Evolutionary conservation across 2,888 invertebrate genomes (phyloP).

Genomic region (Melanostoma mellinum): DNA sequence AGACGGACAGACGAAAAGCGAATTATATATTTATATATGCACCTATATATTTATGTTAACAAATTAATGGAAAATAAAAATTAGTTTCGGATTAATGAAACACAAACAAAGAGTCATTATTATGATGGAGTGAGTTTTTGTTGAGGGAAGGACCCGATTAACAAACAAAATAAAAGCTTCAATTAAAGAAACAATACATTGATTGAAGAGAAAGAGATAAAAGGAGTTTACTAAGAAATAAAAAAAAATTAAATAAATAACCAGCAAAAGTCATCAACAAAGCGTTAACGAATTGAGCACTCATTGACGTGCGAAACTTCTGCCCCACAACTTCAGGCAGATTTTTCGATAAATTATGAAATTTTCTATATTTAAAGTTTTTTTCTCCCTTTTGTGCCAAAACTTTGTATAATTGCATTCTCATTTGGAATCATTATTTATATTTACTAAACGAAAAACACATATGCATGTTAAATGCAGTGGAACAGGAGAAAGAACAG

Average conservation of each 20-base stretch:
- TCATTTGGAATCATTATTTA: constrained; percentile 1
- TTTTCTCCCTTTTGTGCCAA: constrained; percentile 1
- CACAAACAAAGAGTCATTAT: constrained; percentile 34
- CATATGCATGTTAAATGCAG: constrained; percentile 32
- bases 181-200: constrained; percentile 57
- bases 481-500: not conserved
- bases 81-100: constrained; percentile 46
- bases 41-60: constrained; percentile 61
- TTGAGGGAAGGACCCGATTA: constrained; percentile 24
- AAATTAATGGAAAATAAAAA: constrained; percentile 28
- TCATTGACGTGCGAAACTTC: constrained; percentile 21
- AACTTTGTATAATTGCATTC: constrained; percentile 18
- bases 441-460: constrained; percentile 47
- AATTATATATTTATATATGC: constrained; percentile 49
- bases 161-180: constrained; percentile 39
- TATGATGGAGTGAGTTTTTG: constrained; percentile 41
- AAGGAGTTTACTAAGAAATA: constrained; percentile 20
- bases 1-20: constrained; percentile 45
- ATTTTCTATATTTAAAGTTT: constrained; percentile 41
- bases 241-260: constrained; percentile 40
- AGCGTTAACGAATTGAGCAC: constrained; percentile 51
- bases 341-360: constrained; percentile 54
- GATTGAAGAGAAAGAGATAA: constrained; percentile 8
- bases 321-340: constrained; percentile 8
- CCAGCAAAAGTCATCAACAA: constrained; percentile 45